Evolutionary conservation across 2,888 invertebrate genomes (phyloP), one percentile per base, ranked within the genome.

Genomic region (Apamea epomidion): DNA sequence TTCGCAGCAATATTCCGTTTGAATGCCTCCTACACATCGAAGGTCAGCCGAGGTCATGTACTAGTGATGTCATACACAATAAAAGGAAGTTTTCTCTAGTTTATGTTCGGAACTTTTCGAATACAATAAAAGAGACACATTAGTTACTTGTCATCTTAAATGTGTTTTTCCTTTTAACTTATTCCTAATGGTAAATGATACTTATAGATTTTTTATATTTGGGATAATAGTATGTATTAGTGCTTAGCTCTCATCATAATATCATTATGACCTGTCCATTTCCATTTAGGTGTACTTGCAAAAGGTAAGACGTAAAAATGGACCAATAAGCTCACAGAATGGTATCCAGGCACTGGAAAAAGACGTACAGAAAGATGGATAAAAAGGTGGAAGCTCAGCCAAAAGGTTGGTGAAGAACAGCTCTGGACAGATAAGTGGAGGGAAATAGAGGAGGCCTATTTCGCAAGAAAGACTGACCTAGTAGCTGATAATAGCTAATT

Each of bases 101-200:
- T 83, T 83, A 83, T 65, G 83, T 77, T 70, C 32, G 6, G 37
- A 70, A 81, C 48, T 83, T 81, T 70, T 58, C 6, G 78, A 83
- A 12, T 58, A 70, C 62, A 65, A 69, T 67, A 81, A 81, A 70
- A 58, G 77, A 42, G 25, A 48, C n/a, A 69, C 8, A 58, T 80
- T 54, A 37, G 42, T 58, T 58, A n/a, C 21, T 77, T 58, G 29
- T 42, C 3, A 16, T 83, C 69, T 58, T 81, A 60, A 81, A 81
- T 65, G 62, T 81, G 54, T 83, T 69, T 69, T 83, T 69, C 10
- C n/a, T 60, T 64, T 80, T 29, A 32, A 42, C 29, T 82, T 67
- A 74, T 60, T 51, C n/a, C 12, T 48, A 18, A 81, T 58, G n/a
- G 8, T 64, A 54, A 37, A 54, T n/a, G 51, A 10, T 51, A 51